Base-by-base conservation (phyloP, 2,888 invertebrate genomes). In the Orchesellides sinensis region DNA sequence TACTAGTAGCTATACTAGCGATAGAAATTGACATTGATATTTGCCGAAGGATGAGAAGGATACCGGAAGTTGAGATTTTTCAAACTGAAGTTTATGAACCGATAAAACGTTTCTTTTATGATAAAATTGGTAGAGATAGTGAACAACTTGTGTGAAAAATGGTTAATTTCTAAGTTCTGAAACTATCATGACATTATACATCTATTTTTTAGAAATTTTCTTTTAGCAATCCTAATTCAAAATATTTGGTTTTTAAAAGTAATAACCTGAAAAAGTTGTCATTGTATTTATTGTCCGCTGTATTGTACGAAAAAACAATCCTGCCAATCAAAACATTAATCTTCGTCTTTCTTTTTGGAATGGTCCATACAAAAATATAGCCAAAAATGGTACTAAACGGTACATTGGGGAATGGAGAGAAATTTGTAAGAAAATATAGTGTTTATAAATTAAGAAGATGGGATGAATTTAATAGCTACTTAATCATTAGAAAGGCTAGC, bases 51-150 rank as follows among this genome's bases (percentile, higher is more conserved):
- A 88, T 88, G 88, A 70, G 88, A 49, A 79, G 84, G 29, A 88
- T 88, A 84, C 88, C 88, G 27, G 88, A 88, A 83, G 87, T 88
- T 61, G 88, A 88, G 73, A 83, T 87, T 61, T 88, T 88, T 73
- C 87, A 87, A 72, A 79, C 81, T 17, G 87, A 88, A 79, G 66
- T 88, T 8, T 88, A 88, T 68, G 86, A 87, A 14, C 87, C 87
- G 0, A 45, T 86, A 2, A 88, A 88, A 72, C 70, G 77, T 40
- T 87, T 84, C 72, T 59, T 88, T 45, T 73, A 66, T 10, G 85
- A 85, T 25, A 88, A 87, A 68, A 56, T 83, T n/a, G 40, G 17
- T 52, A 65, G 69, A 25, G n/a, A 17, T n/a, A 63, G 23, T 54
- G 29, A 32, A 19, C 32, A 59, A 35, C 45, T 69, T 45, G 47